Evolutionary conservation across 2,113 vertebrate genomes (phyloP).

Genomic region (Tychaedon coryphoeus): DNA sequence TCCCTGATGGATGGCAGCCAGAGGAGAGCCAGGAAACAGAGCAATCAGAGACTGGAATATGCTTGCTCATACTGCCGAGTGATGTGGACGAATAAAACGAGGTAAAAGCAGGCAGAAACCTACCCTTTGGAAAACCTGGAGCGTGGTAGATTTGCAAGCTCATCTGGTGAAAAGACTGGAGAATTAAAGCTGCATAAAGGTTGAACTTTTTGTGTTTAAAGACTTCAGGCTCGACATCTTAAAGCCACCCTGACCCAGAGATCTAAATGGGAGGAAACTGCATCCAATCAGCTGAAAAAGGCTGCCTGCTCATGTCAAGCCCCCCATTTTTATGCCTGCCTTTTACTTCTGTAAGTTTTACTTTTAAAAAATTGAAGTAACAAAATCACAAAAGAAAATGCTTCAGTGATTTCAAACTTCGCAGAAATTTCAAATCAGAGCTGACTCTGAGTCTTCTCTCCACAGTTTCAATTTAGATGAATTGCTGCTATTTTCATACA

Average conservation of each 20-base stretch:
- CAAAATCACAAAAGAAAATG: background rate
- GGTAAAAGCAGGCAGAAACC: background rate
- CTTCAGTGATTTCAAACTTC: background rate
- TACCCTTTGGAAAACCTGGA: background rate
- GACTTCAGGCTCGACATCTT: background rate
- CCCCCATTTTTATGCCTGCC: background rate
- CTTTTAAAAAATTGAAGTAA: background rate
- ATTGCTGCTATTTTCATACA: background rate
- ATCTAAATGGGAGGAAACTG: background rate
- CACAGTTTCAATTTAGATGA: background rate
- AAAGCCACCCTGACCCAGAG: background rate
- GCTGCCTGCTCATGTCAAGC: background rate
- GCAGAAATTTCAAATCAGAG: background rate
- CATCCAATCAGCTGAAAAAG: background rate
- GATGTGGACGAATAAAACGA: background rate
- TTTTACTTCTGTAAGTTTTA: background rate
- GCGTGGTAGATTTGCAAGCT: background rate
- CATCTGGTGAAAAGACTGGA: background rate
- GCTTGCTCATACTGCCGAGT: rapidly evolving
- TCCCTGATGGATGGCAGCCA: background rate
- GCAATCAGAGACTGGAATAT: background rate
- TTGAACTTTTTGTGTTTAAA: background rate
- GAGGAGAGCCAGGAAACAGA: background rate
- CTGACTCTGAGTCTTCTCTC: background rate
- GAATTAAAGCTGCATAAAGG: background rate